phyloP scores from a whole-genome alignment of 2,113 vertebrate genomes.

The Condylura cristata region DNA sequence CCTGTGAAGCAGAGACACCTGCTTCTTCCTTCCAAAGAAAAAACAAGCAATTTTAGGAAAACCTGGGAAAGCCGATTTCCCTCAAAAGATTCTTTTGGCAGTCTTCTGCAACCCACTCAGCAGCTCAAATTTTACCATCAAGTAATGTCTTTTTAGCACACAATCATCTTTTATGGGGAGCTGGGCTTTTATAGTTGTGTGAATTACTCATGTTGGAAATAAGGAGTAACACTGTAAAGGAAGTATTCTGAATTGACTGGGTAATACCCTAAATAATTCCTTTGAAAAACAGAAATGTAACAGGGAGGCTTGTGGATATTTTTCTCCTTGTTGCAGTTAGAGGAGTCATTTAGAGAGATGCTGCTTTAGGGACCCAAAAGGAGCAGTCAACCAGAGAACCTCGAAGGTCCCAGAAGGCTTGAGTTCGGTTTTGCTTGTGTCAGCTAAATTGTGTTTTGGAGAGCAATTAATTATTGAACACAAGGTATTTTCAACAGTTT shows the following conservation, averaged over 20 bases:
- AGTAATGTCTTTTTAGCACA: slow-evolving; percentile 29
- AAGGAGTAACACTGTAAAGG: slow-evolving; percentile 45
- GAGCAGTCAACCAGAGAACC: neutral
- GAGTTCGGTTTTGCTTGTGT: slow-evolving; percentile 38
- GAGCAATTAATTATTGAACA: slow-evolving; percentile 63
- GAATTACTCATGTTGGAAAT: slow-evolving; percentile 21
- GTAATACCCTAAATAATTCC: slow-evolving; percentile 24
- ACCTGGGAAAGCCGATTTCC: neutral
- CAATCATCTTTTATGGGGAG: slow-evolving; percentile 22
- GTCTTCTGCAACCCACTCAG: neutral
- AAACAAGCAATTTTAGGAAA: slow-evolving; percentile 44
- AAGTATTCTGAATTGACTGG: neutral
- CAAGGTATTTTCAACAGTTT: slow-evolving; percentile 22
- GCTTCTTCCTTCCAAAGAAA: slow-evolving; percentile 26
- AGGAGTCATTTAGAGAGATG: neutral
- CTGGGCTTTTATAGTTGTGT: neutral
- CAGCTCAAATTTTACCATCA: slow-evolving; percentile 48
- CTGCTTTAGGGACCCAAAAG: neutral
- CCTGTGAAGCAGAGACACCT: neutral
- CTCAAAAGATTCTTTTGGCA: slow-evolving; percentile 21
- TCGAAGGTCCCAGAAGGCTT: neutral
- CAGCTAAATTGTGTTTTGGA: slow-evolving; percentile 45
- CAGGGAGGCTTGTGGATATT: neutral
- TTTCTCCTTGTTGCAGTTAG: neutral
- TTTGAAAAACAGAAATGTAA: slow-evolving; percentile 34